These are phyloP conservation scores for Empidonax alnorum DNA, from an alignment of 2,113 vertebrate genomes.

Conservation along the genomic window DNA sequence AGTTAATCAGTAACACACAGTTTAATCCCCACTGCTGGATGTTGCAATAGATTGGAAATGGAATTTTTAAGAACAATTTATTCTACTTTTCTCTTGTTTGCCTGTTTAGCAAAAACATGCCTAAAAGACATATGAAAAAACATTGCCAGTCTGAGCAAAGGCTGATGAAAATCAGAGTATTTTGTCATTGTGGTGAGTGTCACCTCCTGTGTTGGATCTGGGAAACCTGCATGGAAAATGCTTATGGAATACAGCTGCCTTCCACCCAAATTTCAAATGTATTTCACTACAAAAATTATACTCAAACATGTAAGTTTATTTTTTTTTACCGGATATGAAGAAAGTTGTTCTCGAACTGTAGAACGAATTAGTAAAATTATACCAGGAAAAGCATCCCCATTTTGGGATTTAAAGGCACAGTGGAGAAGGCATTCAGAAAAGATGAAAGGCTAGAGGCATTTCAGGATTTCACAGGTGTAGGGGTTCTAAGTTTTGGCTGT, in stretches of 20 bases:
- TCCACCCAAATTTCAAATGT: background rate
- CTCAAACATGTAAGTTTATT: background rate
- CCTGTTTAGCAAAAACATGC: background rate
- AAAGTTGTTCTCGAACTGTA: background rate
- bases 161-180: background rate
- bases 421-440: background rate
- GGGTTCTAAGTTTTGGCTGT: background rate
- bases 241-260: background rate
- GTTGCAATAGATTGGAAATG: background rate
- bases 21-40: background rate
- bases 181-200: background rate
- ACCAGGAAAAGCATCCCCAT: background rate
- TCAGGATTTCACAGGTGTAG: background rate
- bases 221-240: background rate
- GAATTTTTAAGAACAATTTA: background rate
- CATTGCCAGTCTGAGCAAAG: background rate
- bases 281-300: background rate
- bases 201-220: background rate
- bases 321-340: background rate
- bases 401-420: background rate
- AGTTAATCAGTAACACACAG: background rate
- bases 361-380: background rate
- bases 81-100: background rate
- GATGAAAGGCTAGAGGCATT: background rate
- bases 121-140: background rate